Base-by-base conservation (phyloP, 1,140 invertebrate species). In the Microplitis mediator region DNA sequence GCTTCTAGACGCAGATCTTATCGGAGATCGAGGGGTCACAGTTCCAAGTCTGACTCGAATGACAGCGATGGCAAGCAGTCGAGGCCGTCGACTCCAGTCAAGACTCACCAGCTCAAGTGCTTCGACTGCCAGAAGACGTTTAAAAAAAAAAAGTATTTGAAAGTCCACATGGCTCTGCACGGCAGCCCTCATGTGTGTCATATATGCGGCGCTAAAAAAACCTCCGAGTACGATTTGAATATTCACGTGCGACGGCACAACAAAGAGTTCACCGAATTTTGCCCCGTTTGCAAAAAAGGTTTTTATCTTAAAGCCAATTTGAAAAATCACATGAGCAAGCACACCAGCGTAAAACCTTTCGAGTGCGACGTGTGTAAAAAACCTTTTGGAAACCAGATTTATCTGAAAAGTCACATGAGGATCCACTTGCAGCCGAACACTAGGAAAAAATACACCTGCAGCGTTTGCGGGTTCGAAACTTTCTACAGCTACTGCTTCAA, bases 211-310 rank as follows among this genome's bases (percentile, higher is more conserved):
- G 79, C 78, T 3, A 77, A 78, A n/a, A 52, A 81, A 13, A 73
- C 75, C 0, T 76, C 80, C 0, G 77, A 82, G n/a, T 82, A 80
- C 14, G 76, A 76, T 14, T 73, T 87, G 51, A 79, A 79, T 14
- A 74, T 80, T 1, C 83, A 86, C 35, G 71, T 79, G 16, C 80
- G 78, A 39, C 68, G 83, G 23, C 85, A 87, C 70, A 79, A 79
- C 6, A 80, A 81, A n/a, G 78, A 84, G 4, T 85, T 81, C 36
- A 79, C 77, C 0, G 76, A 78, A 6, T 83, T 80, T 54, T 95
- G 94, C 77, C 80, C 89, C 16, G 85, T 93, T 3, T 95, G 94
- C 79, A 89, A 90, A 16, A 94, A 94, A 77, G 88, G 91, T 0
- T 95, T 95, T 83, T 92, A 91, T 5, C 81, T 86, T 90, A 63